Conservation (phyloP, 2,797 vertebrate genomes). For the Garrulus glandarius region DNA sequence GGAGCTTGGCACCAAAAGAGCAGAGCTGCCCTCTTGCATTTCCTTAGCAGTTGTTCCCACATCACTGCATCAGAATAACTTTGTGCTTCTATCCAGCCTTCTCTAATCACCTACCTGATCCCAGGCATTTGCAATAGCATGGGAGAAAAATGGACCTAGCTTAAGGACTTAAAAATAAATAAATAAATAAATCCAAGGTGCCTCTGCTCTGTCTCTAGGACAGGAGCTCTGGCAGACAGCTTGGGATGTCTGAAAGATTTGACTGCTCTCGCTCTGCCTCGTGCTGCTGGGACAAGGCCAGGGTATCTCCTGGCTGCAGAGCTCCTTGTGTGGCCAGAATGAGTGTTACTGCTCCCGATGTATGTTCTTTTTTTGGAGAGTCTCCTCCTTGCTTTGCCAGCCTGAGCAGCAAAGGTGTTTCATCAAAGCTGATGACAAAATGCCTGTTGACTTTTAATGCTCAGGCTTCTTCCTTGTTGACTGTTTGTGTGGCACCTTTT, state of each 20-base stretch:
- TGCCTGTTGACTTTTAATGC: neutral
- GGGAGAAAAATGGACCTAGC: neutral
- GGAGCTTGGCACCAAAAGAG: neutral
- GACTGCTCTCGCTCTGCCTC: neutral
- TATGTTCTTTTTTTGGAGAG: neutral
- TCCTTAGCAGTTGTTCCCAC: constrained; percentile 48
- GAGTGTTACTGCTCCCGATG: neutral
- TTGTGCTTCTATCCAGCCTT: neutral
- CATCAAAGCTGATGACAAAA: neutral
- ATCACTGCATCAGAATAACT: neutral
- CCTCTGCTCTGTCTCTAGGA: neutral
- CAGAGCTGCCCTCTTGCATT: constrained; percentile 57
- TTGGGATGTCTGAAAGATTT: neutral
- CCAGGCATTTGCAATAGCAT: neutral
- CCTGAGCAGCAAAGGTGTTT: neutral
- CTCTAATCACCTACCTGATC: neutral
- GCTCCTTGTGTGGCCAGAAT: neutral
- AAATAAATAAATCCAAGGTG: neutral
- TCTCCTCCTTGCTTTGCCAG: neutral
- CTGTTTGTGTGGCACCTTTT: neutral
- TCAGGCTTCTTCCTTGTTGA: neutral
- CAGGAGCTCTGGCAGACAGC: rapidly evolving
- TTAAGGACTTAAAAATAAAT: neutral
- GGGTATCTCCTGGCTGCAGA: neutral
- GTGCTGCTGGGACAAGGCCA: too few species aligned